These are phyloP conservation scores for Gryllus bimaculatus DNA, from an alignment of 1,140 invertebrate genomes.

Conservation along the genomic window DNA sequence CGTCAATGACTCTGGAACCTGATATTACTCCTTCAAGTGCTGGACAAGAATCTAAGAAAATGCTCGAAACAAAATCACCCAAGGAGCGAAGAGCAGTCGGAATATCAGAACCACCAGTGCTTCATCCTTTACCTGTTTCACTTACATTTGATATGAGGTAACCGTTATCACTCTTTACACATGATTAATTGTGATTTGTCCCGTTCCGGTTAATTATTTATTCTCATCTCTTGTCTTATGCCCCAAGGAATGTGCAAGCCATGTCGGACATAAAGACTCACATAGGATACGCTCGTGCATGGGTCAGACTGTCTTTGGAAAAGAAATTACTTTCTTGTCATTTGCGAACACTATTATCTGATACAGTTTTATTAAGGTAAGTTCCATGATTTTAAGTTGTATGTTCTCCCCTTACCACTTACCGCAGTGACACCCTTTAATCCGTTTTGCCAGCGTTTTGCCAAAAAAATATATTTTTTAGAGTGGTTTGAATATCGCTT, in stretches of 20 bases:
- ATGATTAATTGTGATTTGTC: not conserved
- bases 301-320: constrained; percentile 92
- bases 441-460: not conserved
- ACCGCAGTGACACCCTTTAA: not conserved
- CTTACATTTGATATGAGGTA: constrained; percentile 83
- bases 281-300: constrained; percentile 93
- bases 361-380: constrained; percentile 72
- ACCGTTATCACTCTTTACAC: not conserved
- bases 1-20: constrained; percentile 58
- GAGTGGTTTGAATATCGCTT: no score
- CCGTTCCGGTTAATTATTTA: not conserved
- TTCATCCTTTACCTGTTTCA: constrained; percentile 67
- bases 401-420: not conserved
- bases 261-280: constrained; percentile 97
- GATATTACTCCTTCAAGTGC: constrained; percentile 42
- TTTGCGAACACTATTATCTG: constrained; percentile 76
- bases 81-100: not conserved
- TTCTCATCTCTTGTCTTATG: constrained; percentile 18
- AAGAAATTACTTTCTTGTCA: constrained; percentile 94
- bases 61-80: constrained; percentile 24
- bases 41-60: constrained; percentile 24
- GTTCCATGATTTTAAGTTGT: not conserved
- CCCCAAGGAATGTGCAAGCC: constrained; percentile 78
- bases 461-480: no score
- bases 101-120: constrained; percentile 11